Evolutionary conservation across 1,140 invertebrate genomes (phyloP).

Genomic region (Drosophila carrolli): DNA sequence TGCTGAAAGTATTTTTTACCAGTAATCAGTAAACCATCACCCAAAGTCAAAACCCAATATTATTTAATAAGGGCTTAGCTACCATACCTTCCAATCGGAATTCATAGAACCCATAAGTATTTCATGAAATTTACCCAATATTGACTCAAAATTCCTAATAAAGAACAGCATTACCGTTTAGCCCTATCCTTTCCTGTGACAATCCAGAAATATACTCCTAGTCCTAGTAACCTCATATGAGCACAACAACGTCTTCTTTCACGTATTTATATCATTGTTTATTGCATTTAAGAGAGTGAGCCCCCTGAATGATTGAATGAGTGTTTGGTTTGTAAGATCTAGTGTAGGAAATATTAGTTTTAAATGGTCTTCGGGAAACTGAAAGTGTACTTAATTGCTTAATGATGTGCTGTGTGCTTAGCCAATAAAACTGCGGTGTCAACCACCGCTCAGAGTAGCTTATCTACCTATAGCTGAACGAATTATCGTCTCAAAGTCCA

Average conservation of each 20-base stretch:
- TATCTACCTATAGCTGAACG: constrained; percentile 19
- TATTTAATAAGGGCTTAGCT: not conserved
- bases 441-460: constrained; percentile 20
- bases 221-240: not conserved
- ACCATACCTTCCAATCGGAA: not conserved
- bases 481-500: constrained; percentile 26
- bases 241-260: constrained; percentile 21
- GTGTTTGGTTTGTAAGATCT: constrained; percentile 15
- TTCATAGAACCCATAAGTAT: not conserved
- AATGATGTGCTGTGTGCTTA: constrained; percentile 74
- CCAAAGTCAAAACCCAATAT: constrained; percentile 10
- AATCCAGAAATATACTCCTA: constrained; percentile 14
- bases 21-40: not conserved
- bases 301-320: constrained; percentile 13
- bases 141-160: too few relatives aligned
- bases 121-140: not conserved
- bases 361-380: constrained; percentile 47
- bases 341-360: constrained; percentile 23
- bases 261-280: constrained; percentile 32
- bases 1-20: constrained; percentile 11
- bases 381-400: constrained; percentile 79
- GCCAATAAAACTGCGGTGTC: constrained; percentile 16
- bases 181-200: constrained; percentile 8
- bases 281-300: constrained; percentile 50
- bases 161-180: too few relatives aligned